Evolutionary conservation across 2,113 vertebrate species (phyloP).

Genomic region (Oreochromis niloticus): DNA sequence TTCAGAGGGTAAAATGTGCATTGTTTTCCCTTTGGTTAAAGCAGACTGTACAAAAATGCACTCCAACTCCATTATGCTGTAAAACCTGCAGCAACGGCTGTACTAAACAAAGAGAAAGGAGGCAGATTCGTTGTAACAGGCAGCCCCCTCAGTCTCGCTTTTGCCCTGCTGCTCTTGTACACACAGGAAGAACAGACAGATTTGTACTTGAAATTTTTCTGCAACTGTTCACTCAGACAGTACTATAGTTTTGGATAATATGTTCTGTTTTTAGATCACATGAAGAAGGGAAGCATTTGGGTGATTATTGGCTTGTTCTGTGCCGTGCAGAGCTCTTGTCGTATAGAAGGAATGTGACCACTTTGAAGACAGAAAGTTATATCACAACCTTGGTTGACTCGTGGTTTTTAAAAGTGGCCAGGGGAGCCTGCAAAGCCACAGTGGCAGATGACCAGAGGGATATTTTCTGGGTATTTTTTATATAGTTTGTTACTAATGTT

Average conservation of each 20-base stretch:
- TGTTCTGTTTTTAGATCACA: background rate
- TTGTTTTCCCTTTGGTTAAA: background rate
- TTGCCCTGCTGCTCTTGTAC: background rate
- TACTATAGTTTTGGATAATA: background rate
- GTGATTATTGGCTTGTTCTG: background rate
- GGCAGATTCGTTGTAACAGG: background rate
- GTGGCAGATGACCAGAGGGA: slow-evolving; percentile 21
- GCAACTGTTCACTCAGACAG: background rate
- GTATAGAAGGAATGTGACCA: background rate
- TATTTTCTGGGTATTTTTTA: background rate
- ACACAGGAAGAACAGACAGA: background rate
- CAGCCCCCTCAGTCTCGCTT: slow-evolving; percentile 27
- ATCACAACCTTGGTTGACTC: background rate
- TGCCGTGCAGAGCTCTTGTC: background rate
- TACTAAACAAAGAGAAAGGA: slow-evolving; percentile 3
- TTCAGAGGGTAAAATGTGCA: background rate
- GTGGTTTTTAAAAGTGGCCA: background rate
- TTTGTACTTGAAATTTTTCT: background rate
- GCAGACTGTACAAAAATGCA: background rate
- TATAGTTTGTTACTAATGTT: slow-evolving; percentile 14
- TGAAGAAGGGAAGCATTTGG: background rate
- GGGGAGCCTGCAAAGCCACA: background rate
- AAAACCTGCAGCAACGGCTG: background rate
- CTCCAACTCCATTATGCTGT: background rate
- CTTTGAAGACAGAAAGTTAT: background rate